Evolutionary conservation across 2,113 vertebrate species (phyloP), one percentile per base, ranked within the genome.

Genomic region (Eclectus roratus): DNA sequence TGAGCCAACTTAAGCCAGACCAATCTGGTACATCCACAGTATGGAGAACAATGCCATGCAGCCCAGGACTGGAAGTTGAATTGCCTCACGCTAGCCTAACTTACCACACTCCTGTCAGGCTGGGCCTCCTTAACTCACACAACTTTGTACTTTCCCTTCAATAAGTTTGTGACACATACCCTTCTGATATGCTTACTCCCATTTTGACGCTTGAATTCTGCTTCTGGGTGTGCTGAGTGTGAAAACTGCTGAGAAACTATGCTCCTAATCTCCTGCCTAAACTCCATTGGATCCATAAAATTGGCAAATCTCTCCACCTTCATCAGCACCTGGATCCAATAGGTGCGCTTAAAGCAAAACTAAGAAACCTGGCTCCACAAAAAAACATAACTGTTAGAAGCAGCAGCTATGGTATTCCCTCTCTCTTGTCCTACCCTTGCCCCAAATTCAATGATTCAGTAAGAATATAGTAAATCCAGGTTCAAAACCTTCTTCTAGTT

Each of bases 1-100:
- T 85, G 88, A 94, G 96, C 95, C 96, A 97, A 94, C 37, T 90
- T 53, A 85, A 0, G 0, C 85, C 85, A 93, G 71, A 79, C 79
- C 7, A 6, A 35, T 88, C 70, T 46, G 66, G 90, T 88, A 91
- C 58, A 76, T 82, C 70, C 76, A 44, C 63, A 6, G 8, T 4
- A 53, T 0, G 12, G 55, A 73, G 60, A 74, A 61, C 1, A 14
- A 70, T 65, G 76, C 64, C 79, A 69, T 1, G 9, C 17, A 93
- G 58, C 39, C 47, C 58, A 29, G 33, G 14, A 56, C 71, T 88
- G 71, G 25, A 76, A 80, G 61, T 41, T 17, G n/a, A 72, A 71
- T 6, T 81, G 64, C 89, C 80, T 80, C 70, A 83, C 4, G 1
- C 28, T 17, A 72, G 58, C 49, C 63, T 56, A 77, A 70, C 37